phyloP scores from a whole-genome alignment of 2,113 vertebrate species.

The Prolemur simus region DNA sequence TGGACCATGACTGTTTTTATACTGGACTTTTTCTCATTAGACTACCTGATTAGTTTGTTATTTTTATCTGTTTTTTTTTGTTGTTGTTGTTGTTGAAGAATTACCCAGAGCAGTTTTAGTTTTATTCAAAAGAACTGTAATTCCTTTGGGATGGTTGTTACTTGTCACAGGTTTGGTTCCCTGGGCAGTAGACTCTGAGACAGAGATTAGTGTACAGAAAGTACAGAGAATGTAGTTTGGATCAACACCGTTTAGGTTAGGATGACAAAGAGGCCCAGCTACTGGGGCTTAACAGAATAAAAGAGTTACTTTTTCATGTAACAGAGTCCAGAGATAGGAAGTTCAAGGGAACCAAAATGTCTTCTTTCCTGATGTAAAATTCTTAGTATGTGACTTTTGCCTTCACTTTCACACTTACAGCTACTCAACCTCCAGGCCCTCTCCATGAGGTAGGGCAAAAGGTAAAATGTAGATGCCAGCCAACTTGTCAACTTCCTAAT shows the following conservation, averaged over 20 bases:
- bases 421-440: not conserved
- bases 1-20: not conserved
- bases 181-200: not conserved
- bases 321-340: not conserved
- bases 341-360: not conserved
- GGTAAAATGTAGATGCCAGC: not conserved
- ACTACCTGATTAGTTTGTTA: not conserved
- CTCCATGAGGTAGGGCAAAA: not conserved
- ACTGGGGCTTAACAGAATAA: not conserved
- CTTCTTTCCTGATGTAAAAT: not conserved
- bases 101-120: not conserved
- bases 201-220: not conserved
- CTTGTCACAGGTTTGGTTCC: not conserved
- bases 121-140: slow-evolving; percentile 1
- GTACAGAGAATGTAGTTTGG: not conserved
- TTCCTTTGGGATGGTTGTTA: not conserved
- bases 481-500: not conserved
- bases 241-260: not conserved
- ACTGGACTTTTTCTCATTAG: slow-evolving; percentile 3
- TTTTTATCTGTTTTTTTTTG: not conserved
- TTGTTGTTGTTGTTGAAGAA: slow-evolving; percentile 30
- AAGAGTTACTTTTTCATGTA: not conserved
- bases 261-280: not conserved
- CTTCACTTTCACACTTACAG: not conserved
- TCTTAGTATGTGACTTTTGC: not conserved